These are phyloP conservation scores for Anableps anableps DNA, from an alignment of 2,797 vertebrate genomes.

Conservation along the genomic window DNA sequence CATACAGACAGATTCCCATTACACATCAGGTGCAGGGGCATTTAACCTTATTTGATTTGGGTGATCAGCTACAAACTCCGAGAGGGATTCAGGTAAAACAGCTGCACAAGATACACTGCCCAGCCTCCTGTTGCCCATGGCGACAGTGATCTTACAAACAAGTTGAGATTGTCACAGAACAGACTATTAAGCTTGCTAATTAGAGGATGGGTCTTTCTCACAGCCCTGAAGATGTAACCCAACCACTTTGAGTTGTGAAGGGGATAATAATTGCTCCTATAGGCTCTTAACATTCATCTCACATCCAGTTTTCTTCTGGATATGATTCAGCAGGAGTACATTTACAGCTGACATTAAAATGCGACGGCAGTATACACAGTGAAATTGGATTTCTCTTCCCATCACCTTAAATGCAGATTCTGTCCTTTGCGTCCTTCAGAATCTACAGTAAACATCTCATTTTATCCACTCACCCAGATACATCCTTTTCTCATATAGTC, in stretches of 20 bases:
- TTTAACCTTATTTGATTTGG: slow-evolving; percentile 28
- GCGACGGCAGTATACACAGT: slow-evolving; percentile 47
- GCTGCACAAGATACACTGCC: background rate
- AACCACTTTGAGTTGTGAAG: slow-evolving; percentile 25
- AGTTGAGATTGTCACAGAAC: slow-evolving; percentile 13
- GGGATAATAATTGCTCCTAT: slow-evolving; percentile 41
- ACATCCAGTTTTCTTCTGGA: slow-evolving; percentile 62
- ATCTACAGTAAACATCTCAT: slow-evolving; percentile 59
- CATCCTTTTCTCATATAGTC: slow-evolving; percentile 36
- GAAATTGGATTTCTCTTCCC: slow-evolving; percentile 71
- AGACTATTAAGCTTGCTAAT: slow-evolving; percentile 40
- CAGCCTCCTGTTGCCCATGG: background rate
- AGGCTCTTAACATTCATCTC: slow-evolving; percentile 64
- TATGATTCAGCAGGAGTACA: slow-evolving; percentile 69
- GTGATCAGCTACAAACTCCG: slow-evolving; percentile 14
- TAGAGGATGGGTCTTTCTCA: slow-evolving; percentile 29
- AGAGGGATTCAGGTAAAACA: background rate
- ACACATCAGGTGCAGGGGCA: slow-evolving; percentile 20
- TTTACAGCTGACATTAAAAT: slow-evolving; percentile 72
- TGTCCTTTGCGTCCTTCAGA: slow-evolving; percentile 67
- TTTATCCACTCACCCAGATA: slow-evolving; percentile 40
- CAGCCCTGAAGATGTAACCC: slow-evolving; percentile 24
- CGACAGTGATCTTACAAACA: slow-evolving; percentile 3
- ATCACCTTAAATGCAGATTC: slow-evolving; percentile 61
- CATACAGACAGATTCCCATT: slow-evolving; percentile 19